Conservation (phyloP, 37 sponge, comb jelly and placozoan genomes). For the Geodia barretti region DNA sequence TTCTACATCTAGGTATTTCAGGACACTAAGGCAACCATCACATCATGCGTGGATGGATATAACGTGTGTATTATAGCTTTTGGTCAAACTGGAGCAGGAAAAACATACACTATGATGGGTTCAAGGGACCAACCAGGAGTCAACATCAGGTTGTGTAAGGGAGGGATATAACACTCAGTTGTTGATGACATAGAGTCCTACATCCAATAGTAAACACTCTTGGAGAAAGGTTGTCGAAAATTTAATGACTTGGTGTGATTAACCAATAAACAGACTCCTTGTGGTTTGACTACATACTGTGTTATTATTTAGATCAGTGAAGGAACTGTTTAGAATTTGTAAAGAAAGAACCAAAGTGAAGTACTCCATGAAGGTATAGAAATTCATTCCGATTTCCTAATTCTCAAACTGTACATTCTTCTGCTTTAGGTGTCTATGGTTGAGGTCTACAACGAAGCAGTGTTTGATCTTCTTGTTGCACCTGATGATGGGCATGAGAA, state of each 20-base stretch:
- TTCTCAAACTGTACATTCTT: not conserved
- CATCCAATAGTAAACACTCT: no score
- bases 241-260: no score
- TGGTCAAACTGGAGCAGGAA: slow-evolving; percentile 86
- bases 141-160: slow-evolving; percentile 67
- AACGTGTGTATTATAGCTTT: slow-evolving; percentile 89
- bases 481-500: slow-evolving; percentile 43
- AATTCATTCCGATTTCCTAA: not conserved
- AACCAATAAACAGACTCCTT: no score
- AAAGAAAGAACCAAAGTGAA: slow-evolving; percentile 52
- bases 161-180: no score
- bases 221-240: no score
- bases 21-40: slow-evolving; percentile 76
- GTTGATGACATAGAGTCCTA: no score
- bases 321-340: slow-evolving; percentile 71
- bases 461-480: slow-evolving; percentile 65
- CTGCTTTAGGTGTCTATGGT: slow-evolving; percentile 72
- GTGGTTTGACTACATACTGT: no score
- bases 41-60: slow-evolving; percentile 83
- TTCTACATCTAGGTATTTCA: slow-evolving; percentile 73
- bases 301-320: slow-evolving; percentile 78
- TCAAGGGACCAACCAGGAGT: slow-evolving; percentile 61
- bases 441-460: slow-evolving; percentile 84
- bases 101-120: slow-evolving; percentile 94
- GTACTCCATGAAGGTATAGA: slow-evolving; percentile 71